Evolutionary conservation across 2,113 vertebrate genomes (phyloP).

Genomic region (Saguinus imperator): DNA sequence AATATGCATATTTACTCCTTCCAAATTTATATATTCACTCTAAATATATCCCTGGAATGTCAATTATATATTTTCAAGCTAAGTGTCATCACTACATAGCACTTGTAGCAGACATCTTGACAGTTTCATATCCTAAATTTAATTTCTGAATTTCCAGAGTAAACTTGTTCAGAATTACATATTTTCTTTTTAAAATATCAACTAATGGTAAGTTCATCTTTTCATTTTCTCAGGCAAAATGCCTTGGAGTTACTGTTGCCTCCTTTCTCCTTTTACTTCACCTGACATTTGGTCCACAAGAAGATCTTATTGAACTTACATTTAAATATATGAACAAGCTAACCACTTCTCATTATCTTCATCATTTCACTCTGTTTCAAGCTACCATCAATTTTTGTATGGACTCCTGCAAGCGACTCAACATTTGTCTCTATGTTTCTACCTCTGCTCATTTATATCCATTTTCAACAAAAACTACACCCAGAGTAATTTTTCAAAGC

Average conservation of each 20-base stretch:
- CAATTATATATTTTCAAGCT: neutral
- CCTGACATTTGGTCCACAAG: neutral
- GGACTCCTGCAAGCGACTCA: neutral
- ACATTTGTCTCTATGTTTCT: neutral
- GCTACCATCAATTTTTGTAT: neutral
- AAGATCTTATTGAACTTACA: neutral
- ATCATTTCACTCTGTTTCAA: neutral
- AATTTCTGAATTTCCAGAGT: neutral
- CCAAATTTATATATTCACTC: neutral
- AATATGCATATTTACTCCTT: neutral
- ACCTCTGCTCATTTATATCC: neutral
- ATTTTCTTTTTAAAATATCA: neutral
- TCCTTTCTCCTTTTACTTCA: neutral
- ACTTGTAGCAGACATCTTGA: neutral
- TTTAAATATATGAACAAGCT: neutral
- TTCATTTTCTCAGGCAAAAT: neutral
- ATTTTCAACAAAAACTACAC: neutral
- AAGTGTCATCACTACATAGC: neutral
- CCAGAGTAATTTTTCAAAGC: neutral
- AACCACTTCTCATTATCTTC: neutral
- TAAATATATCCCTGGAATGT: neutral
- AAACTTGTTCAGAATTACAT: neutral
- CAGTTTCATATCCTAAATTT: neutral
- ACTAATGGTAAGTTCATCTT: neutral
- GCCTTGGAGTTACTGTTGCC: neutral